Evolutionary conservation across 2,113 vertebrate species (phyloP), one percentile per base, ranked within the genome.

Genomic region (Lagenorhynchus albirostris): DNA sequence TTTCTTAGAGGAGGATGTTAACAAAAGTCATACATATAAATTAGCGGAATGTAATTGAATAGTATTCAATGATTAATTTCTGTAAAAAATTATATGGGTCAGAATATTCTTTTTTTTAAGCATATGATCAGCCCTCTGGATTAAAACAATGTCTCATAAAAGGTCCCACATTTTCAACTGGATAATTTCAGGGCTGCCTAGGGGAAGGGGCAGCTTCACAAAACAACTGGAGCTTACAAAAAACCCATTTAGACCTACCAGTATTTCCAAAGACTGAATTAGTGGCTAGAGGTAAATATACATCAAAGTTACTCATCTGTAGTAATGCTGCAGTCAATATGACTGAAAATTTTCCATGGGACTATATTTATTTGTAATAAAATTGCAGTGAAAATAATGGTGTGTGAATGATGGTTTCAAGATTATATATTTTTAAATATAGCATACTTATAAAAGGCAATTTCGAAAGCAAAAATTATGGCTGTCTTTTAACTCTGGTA

Each of bases 401-500:
- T 33, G 6, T 60, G 15, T 20, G 38, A 90, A 76, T 36, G 15
- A 4, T 38, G 92, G 20, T 71, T 96, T 94, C 38, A 94, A 94
- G 55, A 86, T 79, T 92, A 58, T 65, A 31, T 85, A 55, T 91
- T 89, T 89, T 89, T 89, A 58, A 91, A 9, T 31, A 80, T 31
- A 95, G 62, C 2, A 83, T 12, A 74, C 9, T 44, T 86, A 84
- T 18, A 93, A 91, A 92, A 88, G 41, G 29, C 71, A 89, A 62
- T 92, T 94, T 94, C 25, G 60, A 82, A 94, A 94, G 53, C 26
- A 85, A 89, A 93, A 96, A 63, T 74, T 81, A 97, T 85, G 18
- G 31, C 20, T 94, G 58, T 36, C 5, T 91, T 94, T 89, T 58
- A 95, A 70, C 9, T 41, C 41, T 67, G 31, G 1, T 91, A 93